These are phyloP conservation scores for Choloepus didactylus DNA, from an alignment of 2,797 vertebrate genomes.

Conservation along the genomic window DNA sequence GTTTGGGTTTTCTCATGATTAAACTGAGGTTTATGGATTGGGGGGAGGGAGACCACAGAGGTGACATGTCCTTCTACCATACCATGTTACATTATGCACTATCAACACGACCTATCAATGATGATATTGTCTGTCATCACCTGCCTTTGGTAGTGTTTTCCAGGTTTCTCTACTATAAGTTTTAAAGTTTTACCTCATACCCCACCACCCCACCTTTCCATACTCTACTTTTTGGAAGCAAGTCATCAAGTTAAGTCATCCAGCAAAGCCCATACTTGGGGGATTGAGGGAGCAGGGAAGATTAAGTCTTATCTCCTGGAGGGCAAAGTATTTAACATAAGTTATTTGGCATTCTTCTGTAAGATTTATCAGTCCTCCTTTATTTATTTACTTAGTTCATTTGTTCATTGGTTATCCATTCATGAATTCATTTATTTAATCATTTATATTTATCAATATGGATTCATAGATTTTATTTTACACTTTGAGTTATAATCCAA, in stretches of 20 bases:
- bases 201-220: background rate
- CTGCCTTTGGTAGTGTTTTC: background rate
- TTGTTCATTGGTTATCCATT: no score
- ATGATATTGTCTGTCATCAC: background rate
- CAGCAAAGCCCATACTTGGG: background rate
- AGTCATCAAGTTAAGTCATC: background rate
- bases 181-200: background rate
- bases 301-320: background rate
- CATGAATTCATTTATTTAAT: background rate
- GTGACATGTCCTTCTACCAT: background rate
- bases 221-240: background rate
- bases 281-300: background rate
- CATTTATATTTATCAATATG: background rate
- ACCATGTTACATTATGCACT: background rate
- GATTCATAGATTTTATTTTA: background rate
- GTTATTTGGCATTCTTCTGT: background rate
- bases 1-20: constrained; percentile 56
- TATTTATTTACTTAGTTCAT: no score
- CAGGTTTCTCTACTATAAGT: background rate
- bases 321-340: background rate
- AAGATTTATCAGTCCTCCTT: background rate
- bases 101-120: background rate
- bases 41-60: background rate
- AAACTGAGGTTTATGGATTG: background rate
- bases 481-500: background rate